A percentile compares a stretch with the other conserved stretches of the same genome.
Conservation (phyloP, 2,888 invertebrate species). For the Coenonympha arcania region DNA sequence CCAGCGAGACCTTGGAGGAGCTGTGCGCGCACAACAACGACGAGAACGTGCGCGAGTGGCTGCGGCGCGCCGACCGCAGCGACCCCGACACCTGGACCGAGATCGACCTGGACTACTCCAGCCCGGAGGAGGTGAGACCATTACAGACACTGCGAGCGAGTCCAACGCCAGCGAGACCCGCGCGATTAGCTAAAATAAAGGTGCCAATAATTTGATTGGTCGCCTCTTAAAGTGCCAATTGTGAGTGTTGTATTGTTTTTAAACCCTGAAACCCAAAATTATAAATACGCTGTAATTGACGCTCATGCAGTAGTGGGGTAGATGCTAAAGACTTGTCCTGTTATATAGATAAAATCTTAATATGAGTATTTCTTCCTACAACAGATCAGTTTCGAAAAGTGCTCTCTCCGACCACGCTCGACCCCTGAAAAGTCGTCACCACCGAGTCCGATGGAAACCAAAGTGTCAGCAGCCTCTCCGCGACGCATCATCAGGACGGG, state of each 20-base stretch:
- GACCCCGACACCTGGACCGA: constrained; percentile 80
- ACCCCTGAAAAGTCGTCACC: constrained; percentile 56
- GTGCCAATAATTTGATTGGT: no score
- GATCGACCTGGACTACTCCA: constrained; percentile 61
- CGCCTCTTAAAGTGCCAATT: no score
- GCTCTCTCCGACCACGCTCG: constrained; percentile 62
- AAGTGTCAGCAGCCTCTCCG: constrained; percentile 40
- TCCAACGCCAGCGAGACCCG: no score
- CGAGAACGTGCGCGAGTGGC: constrained; percentile 60
- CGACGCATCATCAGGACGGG: constrained; percentile 35
- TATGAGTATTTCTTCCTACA: no score
- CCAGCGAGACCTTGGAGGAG: constrained; percentile 54
- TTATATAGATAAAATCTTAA: no score
- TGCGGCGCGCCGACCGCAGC: constrained; percentile 43
- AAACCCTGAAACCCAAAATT: no score
- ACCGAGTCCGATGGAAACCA: constrained; percentile 50
- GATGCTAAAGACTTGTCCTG: no score
- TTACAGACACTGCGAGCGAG: not conserved
- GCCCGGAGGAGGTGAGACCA: not conserved
- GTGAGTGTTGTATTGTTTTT: no score
- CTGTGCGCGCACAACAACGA: constrained; percentile 51
- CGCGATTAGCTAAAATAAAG: no score
- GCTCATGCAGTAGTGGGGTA: no score
- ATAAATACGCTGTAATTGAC: no score
- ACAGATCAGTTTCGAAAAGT: constrained; percentile 64